A percentile compares a stretch with the other conserved stretches of the same genome.
Conservation (phyloP, 2,113 vertebrate genomes). For the Aegithalos caudatus region DNA sequence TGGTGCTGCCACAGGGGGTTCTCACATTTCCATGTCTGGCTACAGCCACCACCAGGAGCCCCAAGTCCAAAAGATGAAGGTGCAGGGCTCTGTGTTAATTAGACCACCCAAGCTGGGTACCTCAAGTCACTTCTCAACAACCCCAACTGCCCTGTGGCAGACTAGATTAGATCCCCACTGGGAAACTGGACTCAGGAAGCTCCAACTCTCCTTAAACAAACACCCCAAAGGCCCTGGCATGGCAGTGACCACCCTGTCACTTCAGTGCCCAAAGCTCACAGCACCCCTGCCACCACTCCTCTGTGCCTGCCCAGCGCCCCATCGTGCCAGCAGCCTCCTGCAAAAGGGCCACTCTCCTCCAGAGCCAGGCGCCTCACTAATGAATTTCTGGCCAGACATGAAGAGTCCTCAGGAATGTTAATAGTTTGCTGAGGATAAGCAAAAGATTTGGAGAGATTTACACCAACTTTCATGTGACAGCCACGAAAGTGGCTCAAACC, state of each 20-base stretch:
- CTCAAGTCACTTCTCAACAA: not conserved
- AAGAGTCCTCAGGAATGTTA: constrained; percentile 68
- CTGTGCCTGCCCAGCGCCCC: fast-evolving
- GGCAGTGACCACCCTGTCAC: not conserved
- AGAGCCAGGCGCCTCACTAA: constrained; percentile 29
- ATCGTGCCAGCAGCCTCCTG: not conserved
- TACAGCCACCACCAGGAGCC: not conserved
- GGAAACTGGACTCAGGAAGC: not conserved
- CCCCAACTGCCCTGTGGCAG: not conserved
- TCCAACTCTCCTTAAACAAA: not conserved
- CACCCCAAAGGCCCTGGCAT: not conserved
- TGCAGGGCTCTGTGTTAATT: not conserved
- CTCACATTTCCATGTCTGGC: not conserved
- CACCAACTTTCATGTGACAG: constrained; percentile 46
- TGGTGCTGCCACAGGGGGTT: not conserved
- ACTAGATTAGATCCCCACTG: not conserved
- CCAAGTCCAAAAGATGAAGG: not conserved
- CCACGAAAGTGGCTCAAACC: constrained; percentile 12
- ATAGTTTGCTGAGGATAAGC: constrained; percentile 65
- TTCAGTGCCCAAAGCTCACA: not conserved
- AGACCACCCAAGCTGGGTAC: not conserved
- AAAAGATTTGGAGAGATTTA: constrained; percentile 61
- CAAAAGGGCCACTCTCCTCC: not conserved
- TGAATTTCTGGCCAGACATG: constrained; percentile 65
- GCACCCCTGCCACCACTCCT: not conserved